phyloP scores from a whole-genome alignment of 2,113 vertebrate genomes.

The Podocnemis expansa region DNA sequence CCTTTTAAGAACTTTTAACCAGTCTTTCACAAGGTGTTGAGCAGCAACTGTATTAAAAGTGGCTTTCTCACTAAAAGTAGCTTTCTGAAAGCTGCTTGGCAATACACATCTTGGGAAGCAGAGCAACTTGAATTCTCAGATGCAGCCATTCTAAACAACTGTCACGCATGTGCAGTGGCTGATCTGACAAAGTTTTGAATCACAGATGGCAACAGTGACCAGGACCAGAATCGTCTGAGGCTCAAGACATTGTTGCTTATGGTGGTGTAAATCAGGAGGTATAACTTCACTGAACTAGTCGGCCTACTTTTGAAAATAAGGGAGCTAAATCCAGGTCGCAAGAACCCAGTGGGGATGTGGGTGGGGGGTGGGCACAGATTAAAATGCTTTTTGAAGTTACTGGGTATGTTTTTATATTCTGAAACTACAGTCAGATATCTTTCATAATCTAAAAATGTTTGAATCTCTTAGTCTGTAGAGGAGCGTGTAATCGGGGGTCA shows the following conservation, averaged over 20 bases:
- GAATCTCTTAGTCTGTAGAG: slow-evolving; percentile 35
- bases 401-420: not conserved
- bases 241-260: not conserved
- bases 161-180: not conserved
- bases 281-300: fast-evolving
- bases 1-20: not conserved
- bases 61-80: not conserved
- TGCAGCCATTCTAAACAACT: not conserved
- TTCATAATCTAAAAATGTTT: slow-evolving; percentile 34
- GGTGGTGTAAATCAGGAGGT: slow-evolving; percentile 10
- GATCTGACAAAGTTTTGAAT: not conserved
- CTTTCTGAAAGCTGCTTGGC: not conserved
- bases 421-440: slow-evolving; percentile 30
- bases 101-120: not conserved
- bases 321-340: not conserved
- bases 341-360: not conserved
- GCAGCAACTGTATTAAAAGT: not conserved
- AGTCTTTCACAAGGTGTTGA: not conserved
- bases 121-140: not conserved
- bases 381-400: slow-evolving; percentile 15
- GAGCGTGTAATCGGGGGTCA: not conserved
- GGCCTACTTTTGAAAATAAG: slow-evolving; percentile 29
- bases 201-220: slow-evolving; percentile 1
- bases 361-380: too few species aligned
- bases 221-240: slow-evolving; percentile 24